Conservation (phyloP, 2,888 invertebrate genomes). For the Penaeus monodon region DNA sequence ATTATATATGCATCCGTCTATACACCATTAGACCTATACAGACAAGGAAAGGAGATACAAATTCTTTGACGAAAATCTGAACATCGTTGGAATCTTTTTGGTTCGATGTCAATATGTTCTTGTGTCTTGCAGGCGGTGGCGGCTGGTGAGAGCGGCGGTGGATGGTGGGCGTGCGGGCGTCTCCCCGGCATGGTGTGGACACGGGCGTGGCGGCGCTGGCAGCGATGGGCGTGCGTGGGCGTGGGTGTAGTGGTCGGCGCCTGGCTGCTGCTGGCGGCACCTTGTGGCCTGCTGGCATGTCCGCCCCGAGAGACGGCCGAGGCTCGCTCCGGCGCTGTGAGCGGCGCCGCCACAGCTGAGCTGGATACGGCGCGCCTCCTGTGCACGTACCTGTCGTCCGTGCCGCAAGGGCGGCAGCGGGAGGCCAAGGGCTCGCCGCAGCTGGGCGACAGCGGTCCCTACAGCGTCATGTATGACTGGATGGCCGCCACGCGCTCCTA, state of each 20-base stretch:
- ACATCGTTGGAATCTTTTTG: not conserved
- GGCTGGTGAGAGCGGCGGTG: slow-evolving; percentile 38
- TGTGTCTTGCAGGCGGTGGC: slow-evolving; percentile 34
- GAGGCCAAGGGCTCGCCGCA: slow-evolving; percentile 62
- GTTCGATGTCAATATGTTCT: not conserved
- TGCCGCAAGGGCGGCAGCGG: slow-evolving; percentile 10
- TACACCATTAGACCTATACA: not conserved
- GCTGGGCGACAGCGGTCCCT: slow-evolving; percentile 69
- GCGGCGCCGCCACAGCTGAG: slow-evolving; percentile 6
- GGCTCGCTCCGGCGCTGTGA: not conserved
- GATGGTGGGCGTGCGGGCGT: slow-evolving; percentile 45
- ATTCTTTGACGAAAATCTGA: not conserved
- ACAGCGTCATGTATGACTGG: slow-evolving; percentile 90
- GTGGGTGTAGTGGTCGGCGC: slow-evolving; percentile 44
- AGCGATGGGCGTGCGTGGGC: slow-evolving; percentile 49
- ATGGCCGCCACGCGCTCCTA: slow-evolving; percentile 75
- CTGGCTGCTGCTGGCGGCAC: slow-evolving; percentile 53
- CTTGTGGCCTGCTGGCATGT: slow-evolving; percentile 54
- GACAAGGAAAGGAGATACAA: not conserved
- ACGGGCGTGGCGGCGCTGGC: slow-evolving; percentile 57
- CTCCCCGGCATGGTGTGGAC: slow-evolving; percentile 49
- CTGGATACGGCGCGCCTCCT: slow-evolving; percentile 30
- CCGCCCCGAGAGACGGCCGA: slow-evolving; percentile 36
- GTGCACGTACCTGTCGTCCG: slow-evolving; percentile 30
- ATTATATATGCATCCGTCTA: not conserved